These are phyloP conservation scores for Anolis sagrei DNA, from an alignment of 2,113 vertebrate genomes.

Conservation along the genomic window DNA sequence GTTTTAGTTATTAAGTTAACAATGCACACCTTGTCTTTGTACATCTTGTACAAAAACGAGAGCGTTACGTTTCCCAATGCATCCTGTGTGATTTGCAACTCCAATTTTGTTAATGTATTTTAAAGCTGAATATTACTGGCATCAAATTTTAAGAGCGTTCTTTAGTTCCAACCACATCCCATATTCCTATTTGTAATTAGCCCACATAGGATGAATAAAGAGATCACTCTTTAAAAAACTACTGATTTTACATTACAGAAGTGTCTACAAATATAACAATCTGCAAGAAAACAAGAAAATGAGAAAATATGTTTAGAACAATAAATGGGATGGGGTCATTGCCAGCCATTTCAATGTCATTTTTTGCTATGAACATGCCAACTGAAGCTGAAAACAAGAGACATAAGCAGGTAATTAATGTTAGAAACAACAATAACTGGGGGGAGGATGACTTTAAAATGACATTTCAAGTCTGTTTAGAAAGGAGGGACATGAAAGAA, in stretches of 20 bases:
- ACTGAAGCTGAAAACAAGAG: neutral
- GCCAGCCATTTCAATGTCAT: neutral
- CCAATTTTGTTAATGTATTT: slow-evolving; percentile 1
- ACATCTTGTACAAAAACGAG: neutral
- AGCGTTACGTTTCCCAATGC: neutral
- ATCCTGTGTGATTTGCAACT: neutral
- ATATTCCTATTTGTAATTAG: slow-evolving; percentile 9
- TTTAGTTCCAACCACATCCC: neutral
- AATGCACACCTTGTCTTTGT: neutral
- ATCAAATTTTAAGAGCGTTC: slow-evolving; percentile 27
- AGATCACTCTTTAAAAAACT: neutral
- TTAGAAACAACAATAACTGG: neutral
- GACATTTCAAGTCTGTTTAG: too few species aligned
- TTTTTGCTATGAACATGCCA: neutral
- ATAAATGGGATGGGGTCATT: neutral
- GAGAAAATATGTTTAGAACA: neutral
- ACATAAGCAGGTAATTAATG: neutral
- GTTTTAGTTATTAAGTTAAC: neutral
- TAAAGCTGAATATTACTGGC: slow-evolving; percentile 12
- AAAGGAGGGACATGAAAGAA: too few species aligned
- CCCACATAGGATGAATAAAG: neutral
- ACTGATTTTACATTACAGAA: neutral
- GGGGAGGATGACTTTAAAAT: too few species aligned
- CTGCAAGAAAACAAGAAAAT: neutral
- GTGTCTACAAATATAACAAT: neutral